Evolutionary conservation across 2,113 vertebrate genomes (phyloP).

Genomic region (Zootoca vivipara): DNA sequence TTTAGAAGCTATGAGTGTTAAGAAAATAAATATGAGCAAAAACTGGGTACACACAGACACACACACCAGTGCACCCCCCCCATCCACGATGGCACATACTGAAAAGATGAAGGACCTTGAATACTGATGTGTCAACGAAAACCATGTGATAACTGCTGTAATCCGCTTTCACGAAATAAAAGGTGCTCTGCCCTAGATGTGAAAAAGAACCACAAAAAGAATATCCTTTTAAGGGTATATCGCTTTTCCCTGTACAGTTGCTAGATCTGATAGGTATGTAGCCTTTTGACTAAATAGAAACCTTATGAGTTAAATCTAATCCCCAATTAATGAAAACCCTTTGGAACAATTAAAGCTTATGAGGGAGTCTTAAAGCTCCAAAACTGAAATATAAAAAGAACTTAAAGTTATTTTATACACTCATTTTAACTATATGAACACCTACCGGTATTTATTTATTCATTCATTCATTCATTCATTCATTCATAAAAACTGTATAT

Average conservation of each 20-base stretch:
- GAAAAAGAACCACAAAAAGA: neutral
- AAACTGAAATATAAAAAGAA: neutral
- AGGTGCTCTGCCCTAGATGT: neutral
- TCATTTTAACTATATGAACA: neutral
- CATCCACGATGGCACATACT: neutral
- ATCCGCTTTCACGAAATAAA: neutral
- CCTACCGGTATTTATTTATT: neutral
- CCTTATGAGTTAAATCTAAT: conserved; percentile 67
- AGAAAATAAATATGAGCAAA: too few relatives aligned
- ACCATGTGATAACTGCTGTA: neutral
- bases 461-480: too few relatives aligned
- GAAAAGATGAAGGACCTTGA: neutral
- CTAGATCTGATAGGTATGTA: neutral
- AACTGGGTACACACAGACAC: too few relatives aligned
- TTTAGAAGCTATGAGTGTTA: too few relatives aligned
- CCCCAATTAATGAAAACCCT: conserved; percentile 64
- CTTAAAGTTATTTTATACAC: neutral
- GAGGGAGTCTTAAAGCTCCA: conserved; percentile 16
- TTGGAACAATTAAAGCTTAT: conserved; percentile 79
- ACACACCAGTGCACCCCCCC: too few relatives aligned
- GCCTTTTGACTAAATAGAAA: conserved; percentile 46
- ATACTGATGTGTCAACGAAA: neutral
- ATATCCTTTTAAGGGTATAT: too few relatives aligned
- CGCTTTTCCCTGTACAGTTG: neutral
- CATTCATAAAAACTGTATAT: too few relatives aligned